Evolutionary conservation across 2,888 invertebrate species (phyloP).

Genomic region (Myopa testacea): DNA sequence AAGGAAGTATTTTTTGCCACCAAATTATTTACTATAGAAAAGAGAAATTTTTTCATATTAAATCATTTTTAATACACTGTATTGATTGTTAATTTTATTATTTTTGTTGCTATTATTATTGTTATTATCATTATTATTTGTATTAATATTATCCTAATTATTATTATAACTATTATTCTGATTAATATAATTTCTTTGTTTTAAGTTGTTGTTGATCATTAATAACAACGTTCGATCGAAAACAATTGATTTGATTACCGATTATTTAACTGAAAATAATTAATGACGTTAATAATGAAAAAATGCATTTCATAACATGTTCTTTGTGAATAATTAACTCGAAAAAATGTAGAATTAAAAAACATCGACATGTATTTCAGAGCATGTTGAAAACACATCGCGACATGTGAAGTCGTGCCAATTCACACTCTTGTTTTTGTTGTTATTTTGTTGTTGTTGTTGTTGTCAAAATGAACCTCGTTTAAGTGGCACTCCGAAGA

Average conservation of each 20-base stretch:
- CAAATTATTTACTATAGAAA: too few relatives aligned
- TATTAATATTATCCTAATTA: too few relatives aligned
- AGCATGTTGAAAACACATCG: background rate
- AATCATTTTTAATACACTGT: too few relatives aligned
- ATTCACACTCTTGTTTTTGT: background rate
- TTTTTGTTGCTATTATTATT: background rate
- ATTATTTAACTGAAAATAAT: background rate
- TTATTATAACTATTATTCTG: too few relatives aligned
- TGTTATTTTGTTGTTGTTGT: background rate
- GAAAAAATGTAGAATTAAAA: background rate
- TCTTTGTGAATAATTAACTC: background rate
- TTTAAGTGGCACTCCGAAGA: background rate
- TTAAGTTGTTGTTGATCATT: background rate
- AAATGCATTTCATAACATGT: background rate
- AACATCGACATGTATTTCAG: background rate
- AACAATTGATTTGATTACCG: background rate
- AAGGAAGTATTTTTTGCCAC: too few relatives aligned
- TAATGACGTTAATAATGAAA: background rate
- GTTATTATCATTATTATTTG: too few relatives aligned
- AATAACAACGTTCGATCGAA: background rate
- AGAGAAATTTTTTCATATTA: too few relatives aligned
- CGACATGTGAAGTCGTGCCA: background rate
- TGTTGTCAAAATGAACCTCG: background rate
- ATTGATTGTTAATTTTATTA: too few relatives aligned
- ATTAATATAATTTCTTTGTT: background rate